A percentile compares a stretch with the other conserved stretches of the same genome.
Evolutionary conservation across 2,888 invertebrate species (phyloP).

Genomic region (Drosophila conformis): DNA sequence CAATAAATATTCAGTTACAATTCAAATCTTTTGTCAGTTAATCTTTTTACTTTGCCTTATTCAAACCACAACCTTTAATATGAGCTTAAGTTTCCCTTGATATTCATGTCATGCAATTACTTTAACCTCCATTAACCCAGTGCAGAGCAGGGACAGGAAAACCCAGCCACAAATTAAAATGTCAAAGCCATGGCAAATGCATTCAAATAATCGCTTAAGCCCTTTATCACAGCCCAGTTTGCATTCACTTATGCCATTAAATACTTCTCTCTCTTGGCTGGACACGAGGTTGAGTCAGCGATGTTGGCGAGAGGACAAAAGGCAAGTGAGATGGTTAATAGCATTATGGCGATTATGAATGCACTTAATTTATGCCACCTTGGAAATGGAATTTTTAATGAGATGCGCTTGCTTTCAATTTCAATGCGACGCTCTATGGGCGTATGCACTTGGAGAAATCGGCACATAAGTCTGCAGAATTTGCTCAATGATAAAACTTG

Average conservation of each 20-base stretch:
- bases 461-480: neutral
- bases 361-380: slow-evolving; percentile 60
- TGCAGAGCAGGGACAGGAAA: slow-evolving; percentile 1
- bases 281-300: slow-evolving; percentile 14
- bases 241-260: slow-evolving; percentile 32
- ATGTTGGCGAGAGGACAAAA: slow-evolving; percentile 17
- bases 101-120: slow-evolving; percentile 6
- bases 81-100: neutral
- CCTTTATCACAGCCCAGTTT: slow-evolving; percentile 15
- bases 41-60: neutral
- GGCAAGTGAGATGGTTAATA: slow-evolving; percentile 47
- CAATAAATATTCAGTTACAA: neutral
- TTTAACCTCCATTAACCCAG: slow-evolving; percentile 20
- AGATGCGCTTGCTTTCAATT: slow-evolving; percentile 53
- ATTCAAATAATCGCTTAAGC: slow-evolving; percentile 27
- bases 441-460: slow-evolving; percentile 28
- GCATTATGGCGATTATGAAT: slow-evolving; percentile 51
- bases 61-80: neutral
- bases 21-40: neutral
- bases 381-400: slow-evolving; percentile 57
- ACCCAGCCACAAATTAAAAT: slow-evolving; percentile 34
- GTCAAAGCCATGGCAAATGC: slow-evolving; percentile 42
- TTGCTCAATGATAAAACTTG: neutral
- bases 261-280: neutral
- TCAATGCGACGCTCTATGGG: slow-evolving; percentile 11